phyloP scores from a whole-genome alignment of 2,888 invertebrate species.

The Agrenia bidenticulata region DNA sequence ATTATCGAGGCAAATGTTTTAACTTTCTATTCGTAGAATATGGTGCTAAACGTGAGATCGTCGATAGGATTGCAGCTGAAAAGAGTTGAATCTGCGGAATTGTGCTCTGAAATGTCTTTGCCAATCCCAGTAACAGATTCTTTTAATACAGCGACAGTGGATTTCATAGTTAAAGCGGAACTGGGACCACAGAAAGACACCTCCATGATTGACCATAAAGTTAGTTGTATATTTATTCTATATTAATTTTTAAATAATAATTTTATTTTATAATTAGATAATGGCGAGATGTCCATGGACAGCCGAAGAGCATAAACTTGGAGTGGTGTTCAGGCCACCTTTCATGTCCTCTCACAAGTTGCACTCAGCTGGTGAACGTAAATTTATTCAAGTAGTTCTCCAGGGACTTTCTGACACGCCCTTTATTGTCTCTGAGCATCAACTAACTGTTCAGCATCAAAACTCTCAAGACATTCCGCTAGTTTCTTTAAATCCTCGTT shows the following conservation, averaged over 20 bases:
- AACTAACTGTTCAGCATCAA: conserved; percentile 49
- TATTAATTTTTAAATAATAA: conserved; percentile 7
- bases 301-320: conserved; percentile 69
- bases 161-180: conserved; percentile 70
- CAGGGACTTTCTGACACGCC: conserved; percentile 56
- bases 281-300: conserved; percentile 78
- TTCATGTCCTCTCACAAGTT: conserved; percentile 77
- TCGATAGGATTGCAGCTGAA: conserved; percentile 69
- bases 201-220: conserved; percentile 72
- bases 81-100: conserved; percentile 55
- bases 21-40: conserved; percentile 58
- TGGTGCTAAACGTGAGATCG: conserved; percentile 65
- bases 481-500: conserved; percentile 67
- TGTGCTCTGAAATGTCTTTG: conserved; percentile 63
- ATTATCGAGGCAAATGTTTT: conserved; percentile 3
- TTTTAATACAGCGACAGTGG: conserved; percentile 66
- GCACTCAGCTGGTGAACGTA: conserved; percentile 77
- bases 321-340: conserved; percentile 79
- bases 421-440: conserved; percentile 44
- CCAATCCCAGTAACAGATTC: conserved; percentile 64
- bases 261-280: conserved; percentile 58
- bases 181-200: conserved; percentile 71
- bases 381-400: conserved; percentile 75
- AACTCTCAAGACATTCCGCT: conserved; percentile 56
- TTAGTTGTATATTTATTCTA: conserved; percentile 52